These are phyloP conservation scores for Helarctos malayanus DNA, from an alignment of 2,797 vertebrate genomes.

Conservation along the genomic window DNA sequence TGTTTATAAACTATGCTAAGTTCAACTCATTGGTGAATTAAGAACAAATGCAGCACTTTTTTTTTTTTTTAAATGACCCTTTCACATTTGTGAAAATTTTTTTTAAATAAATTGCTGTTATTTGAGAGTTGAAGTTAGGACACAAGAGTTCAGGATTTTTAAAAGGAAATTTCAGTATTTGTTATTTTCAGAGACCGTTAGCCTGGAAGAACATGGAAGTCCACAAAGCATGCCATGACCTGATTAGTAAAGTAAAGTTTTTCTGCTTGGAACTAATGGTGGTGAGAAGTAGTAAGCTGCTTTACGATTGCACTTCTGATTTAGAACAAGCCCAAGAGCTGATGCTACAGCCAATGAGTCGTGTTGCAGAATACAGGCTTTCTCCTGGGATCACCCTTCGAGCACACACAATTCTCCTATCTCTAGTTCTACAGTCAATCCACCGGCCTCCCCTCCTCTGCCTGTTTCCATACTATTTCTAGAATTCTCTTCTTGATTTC, in stretches of 20 bases:
- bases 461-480: background rate
- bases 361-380: background rate
- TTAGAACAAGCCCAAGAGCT: background rate
- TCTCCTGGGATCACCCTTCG: background rate
- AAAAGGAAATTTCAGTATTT: constrained; percentile 88
- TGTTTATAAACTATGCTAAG: background rate
- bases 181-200: constrained; percentile 83
- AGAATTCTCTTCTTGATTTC: background rate
- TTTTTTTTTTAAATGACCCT: constrained; percentile 87
- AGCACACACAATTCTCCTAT: background rate
- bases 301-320: background rate
- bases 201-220: background rate
- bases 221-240: background rate
- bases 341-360: background rate
- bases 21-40: constrained; percentile 71
- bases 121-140: constrained; percentile 88
- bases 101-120: constrained; percentile 80
- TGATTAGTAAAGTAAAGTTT: constrained; percentile 15
- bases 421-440: background rate
- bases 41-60: constrained; percentile 85
- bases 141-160: constrained; percentile 89
- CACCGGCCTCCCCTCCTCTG: background rate
- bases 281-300: background rate
- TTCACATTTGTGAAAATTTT: constrained; percentile 87
- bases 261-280: background rate